Percentiles rank a stretch among this genome's conserved stretches.
These are phyloP conservation scores for Phodopus roborovskii DNA, from an alignment of 2,113 vertebrate species.

Conservation along the genomic window DNA sequence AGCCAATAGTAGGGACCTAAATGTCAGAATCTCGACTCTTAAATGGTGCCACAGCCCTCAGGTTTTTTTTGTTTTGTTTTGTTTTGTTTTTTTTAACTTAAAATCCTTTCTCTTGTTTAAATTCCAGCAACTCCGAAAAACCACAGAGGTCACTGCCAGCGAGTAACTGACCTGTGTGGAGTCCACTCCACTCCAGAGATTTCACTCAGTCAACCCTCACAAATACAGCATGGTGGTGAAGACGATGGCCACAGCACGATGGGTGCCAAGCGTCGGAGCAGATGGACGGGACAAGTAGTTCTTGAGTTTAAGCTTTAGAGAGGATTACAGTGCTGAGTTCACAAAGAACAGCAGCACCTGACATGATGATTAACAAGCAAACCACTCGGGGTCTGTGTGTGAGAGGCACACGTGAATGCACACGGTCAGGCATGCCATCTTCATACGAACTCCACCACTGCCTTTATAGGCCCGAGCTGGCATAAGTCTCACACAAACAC, in stretches of 20 bases:
- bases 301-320: neutral
- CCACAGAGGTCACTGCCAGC: neutral
- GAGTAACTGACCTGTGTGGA: neutral
- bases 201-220: neutral
- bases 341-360: neutral
- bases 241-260: fast-evolving
- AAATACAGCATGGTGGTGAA: fast-evolving
- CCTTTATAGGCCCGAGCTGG: neutral
- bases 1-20: neutral
- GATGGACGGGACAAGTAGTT: fast-evolving
- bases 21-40: constrained; percentile 38
- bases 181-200: neutral
- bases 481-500: neutral
- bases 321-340: fast-evolving
- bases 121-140: neutral
- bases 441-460: neutral
- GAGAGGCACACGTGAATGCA: fast-evolving
- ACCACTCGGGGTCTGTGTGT: fast-evolving
- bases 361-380: neutral
- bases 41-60: neutral
- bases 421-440: fast-evolving
- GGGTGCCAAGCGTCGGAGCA: fast-evolving
- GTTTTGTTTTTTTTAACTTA: neutral
- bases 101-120: neutral
- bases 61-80: neutral